Evolutionary conservation across 2,113 vertebrate genomes (phyloP).

Genomic region (Alexandromys fortis): DNA sequence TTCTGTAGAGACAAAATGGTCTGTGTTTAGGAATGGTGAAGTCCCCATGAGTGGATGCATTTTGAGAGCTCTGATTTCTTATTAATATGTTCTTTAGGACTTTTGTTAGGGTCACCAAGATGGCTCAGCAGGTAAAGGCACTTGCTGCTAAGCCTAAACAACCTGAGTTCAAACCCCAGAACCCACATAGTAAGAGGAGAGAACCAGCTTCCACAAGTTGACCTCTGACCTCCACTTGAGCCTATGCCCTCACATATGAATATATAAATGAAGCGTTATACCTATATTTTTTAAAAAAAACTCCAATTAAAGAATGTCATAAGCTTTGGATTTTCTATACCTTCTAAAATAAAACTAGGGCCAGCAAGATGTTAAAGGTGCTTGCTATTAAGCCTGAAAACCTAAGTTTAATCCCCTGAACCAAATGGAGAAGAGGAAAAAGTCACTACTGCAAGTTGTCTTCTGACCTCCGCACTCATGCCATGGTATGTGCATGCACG

Average conservation of each 20-base stretch:
- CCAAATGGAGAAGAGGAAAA: not conserved
- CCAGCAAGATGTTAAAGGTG: not conserved
- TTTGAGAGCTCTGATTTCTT: not conserved
- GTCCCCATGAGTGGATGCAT: fast-evolving
- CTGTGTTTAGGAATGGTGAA: not conserved
- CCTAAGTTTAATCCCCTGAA: not conserved
- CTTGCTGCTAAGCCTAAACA: not conserved
- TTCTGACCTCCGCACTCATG: not conserved
- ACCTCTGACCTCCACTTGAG: not conserved
- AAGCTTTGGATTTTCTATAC: not conserved
- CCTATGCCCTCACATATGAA: not conserved
- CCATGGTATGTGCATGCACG: not conserved
- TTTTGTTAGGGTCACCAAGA: not conserved
- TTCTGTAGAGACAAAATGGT: not conserved
- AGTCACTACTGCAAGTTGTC: not conserved
- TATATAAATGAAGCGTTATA: not conserved
- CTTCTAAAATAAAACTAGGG: not conserved
- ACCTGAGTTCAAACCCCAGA: not conserved
- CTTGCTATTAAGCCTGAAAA: not conserved
- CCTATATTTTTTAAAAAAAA: not conserved
- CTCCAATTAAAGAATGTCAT: not conserved
- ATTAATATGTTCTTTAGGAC: not conserved
- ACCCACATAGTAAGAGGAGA: not conserved
- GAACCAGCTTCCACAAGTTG: too few relatives aligned
- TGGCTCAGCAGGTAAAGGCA: not conserved